Evolutionary conservation across 2,113 vertebrate species (phyloP), one percentile per base, ranked within the genome.

Genomic region (Empidonax alnorum): DNA sequence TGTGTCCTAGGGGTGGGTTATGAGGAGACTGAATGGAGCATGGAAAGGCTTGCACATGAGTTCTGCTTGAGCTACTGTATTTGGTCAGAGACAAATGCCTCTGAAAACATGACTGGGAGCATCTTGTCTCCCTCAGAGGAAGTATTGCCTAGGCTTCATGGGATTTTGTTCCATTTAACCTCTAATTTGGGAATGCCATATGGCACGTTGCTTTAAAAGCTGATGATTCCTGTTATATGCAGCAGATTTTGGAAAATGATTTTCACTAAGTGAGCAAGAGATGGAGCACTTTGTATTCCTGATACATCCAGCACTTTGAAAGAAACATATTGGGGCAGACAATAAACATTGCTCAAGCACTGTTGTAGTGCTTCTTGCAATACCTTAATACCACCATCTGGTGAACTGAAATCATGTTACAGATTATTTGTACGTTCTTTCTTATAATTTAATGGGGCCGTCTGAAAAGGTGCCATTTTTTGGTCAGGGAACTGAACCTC

Each of bases 311-410:
- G 33, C 14, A 41, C 58, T 89, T 93, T 41, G 82, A 65, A 89
- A 90, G 66, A 74, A 95, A 91, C 55, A 62, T n/a, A 84, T 23
- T 87, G 58, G 39, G 73, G 61, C 50, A 92, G 71, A 72, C 65
- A 90, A 73, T 79, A 94, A 94, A 81, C 53, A 46, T 72, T 73
- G 74, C 61, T 84, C 61, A 87, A 84, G 74, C 9, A 18, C 62
- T 59, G 63, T 35, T 83, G 67, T 67, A 66, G 30, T 58, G n/a
- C 19, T 85, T 92, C 75, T 63, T 93, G 53, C 50, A 71, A 47
- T 87, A 87, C 78, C 89, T 96, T 91, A 96, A 85, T 95, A 93
- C 35, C 63, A 95, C 82, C 42, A 74, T 88, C 84, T 95, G 93
- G 82, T 86, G 68, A 93, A 79, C 55, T 59, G 79, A 83, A 96